Conservation (phyloP, 92 coral and sea anemone species). For the Heteractis magnifica region DNA sequence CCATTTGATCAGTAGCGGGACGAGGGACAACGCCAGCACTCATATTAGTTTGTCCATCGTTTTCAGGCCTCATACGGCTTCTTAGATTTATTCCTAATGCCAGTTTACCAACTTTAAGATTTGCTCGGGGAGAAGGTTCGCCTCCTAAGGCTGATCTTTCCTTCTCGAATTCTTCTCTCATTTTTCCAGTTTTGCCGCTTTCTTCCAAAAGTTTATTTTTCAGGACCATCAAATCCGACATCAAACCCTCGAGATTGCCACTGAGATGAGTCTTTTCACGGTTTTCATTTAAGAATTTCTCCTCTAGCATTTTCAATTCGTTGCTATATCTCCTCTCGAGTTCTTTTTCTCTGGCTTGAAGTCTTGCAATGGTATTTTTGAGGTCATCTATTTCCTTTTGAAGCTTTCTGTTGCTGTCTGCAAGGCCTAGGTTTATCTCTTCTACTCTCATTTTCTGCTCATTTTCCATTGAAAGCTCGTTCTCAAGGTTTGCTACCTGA, state of each 20-base stretch:
- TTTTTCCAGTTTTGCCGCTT: slow-evolving; percentile 49
- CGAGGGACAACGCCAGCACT: slow-evolving; percentile 1
- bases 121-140: not conserved
- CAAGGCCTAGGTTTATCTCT: slow-evolving; percentile 41
- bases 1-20: not conserved
- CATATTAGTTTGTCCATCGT: slow-evolving; percentile 12
- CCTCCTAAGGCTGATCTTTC: slow-evolving; percentile 39
- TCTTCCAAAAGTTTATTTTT: slow-evolving; percentile 65
- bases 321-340: slow-evolving; percentile 48
- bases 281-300: slow-evolving; percentile 55
- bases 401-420: slow-evolving; percentile 38
- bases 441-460: slow-evolving; percentile 59
- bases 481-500: slow-evolving; percentile 51
- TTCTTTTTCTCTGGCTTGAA: slow-evolving; percentile 52
- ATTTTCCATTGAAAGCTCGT: slow-evolving; percentile 45
- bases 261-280: slow-evolving; percentile 61
- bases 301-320: slow-evolving; percentile 51
- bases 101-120: slow-evolving; percentile 9
- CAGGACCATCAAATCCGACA: slow-evolving; percentile 65
- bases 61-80: slow-evolving; percentile 5
- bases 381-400: slow-evolving; percentile 54
- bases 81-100: not conserved
- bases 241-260: slow-evolving; percentile 62
- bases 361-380: slow-evolving; percentile 36
- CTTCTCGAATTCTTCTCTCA: slow-evolving; percentile 50